Base-by-base conservation (phyloP, 2,797 vertebrate genomes). In the Loris lydekkerianus region DNA sequence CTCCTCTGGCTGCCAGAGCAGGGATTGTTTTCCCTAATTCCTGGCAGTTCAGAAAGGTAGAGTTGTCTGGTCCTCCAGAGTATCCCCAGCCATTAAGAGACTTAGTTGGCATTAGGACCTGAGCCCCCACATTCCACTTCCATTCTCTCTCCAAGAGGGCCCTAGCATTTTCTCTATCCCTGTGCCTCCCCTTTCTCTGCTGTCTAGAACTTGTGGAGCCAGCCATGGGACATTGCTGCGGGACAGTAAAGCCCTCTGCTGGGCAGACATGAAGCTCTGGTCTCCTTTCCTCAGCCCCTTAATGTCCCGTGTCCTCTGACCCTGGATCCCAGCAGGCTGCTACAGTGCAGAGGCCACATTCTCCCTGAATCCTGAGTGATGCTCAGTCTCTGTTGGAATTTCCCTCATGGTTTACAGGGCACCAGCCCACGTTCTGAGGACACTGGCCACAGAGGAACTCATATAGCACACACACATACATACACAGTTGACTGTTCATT, bases 241-340 rank as follows among this genome's bases (percentile, higher is more conserved):
- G 97, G 97, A 97, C 97, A 95, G 97, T 94, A 92, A 92, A 93
- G 85, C 85, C 93, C 92, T 94, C 85, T 95, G 93, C 90, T 97
- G 94, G 89, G 91, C 89, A 92, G 18, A 82, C 72, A 15, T 20
- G 61, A 84, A 85, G 73, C 87, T 72, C 91, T 90, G 86, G 46
- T 29, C 65, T 56, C 43, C 13, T 88, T 86, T 49, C 63, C 76
- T 93, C 4, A 58, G 37, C 7, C 60, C 72, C 37, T 91, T 65
- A 61, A n/a, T 34, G 46, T 83, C 84, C 70, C 60, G 78, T 65
- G 0, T 46, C 58, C 43, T 89, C 77, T 61, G 67, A 1, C 34
- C 43, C 49, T 63, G 67, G 60, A 81, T 83, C 37, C 80, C 65
- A 73, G 75, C 25, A 75, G 83, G 73, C 67, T 92, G 43, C 81